phyloP scores from a whole-genome alignment of 2,797 vertebrate species.

The Tragelaphus eurycerus region DNA sequence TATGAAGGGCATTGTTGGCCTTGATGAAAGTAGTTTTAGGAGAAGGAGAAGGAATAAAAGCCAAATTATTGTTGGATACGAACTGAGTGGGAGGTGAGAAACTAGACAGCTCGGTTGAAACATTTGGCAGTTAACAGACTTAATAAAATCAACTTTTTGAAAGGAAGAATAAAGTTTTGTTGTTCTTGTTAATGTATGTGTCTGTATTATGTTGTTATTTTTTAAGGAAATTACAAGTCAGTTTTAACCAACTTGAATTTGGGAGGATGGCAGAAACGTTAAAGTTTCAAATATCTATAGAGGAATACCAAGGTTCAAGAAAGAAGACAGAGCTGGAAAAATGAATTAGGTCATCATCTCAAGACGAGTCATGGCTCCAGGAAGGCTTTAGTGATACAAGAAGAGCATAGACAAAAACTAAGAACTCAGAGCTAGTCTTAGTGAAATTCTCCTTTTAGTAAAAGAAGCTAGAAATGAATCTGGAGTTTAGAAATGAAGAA shows the following conservation, averaged over 20 bases:
- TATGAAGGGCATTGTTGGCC: neutral
- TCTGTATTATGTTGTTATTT: neutral
- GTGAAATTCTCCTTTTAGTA: neutral
- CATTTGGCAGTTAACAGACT: neutral
- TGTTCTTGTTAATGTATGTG: neutral
- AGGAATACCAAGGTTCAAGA: neutral
- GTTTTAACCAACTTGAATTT: neutral
- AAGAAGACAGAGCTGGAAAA: neutral
- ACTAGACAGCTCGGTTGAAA: neutral
- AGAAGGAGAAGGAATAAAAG: neutral
- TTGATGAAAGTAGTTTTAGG: neutral
- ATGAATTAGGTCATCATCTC: neutral
- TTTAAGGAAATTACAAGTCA: neutral
- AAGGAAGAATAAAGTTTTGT: neutral
- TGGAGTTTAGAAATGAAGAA: neutral
- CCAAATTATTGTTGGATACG: neutral
- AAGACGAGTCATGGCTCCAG: neutral
- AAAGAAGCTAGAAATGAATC: neutral
- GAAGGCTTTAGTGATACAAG: neutral
- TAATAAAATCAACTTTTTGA: conserved; percentile 18
- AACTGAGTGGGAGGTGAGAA: neutral
- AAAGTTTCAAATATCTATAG: neutral
- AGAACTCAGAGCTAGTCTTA: neutral
- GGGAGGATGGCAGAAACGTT: neutral
- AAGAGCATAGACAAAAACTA: neutral